A percentile compares a stretch with the other conserved stretches of the same genome.
Conservation (phyloP, 2,888 invertebrate genomes). For the Hybos culiciformis region DNA sequence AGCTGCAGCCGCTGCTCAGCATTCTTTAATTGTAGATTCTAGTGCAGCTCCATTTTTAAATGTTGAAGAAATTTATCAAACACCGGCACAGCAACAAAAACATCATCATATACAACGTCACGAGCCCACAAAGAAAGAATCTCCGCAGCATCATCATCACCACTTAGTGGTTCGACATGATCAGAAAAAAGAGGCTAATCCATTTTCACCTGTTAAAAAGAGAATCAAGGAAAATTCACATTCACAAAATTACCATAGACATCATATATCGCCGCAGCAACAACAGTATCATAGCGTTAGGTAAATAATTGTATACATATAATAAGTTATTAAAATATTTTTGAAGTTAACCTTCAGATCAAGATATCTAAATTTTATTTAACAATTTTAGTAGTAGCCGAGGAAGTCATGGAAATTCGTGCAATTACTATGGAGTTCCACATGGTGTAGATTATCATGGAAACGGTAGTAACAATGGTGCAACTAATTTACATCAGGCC, state of each 20-base stretch:
- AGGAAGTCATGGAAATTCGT: too few relatives aligned
- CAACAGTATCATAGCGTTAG: slow-evolving; percentile 33
- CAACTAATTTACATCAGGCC: slow-evolving; percentile 19
- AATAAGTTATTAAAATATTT: too few relatives aligned
- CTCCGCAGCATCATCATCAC: slow-evolving; percentile 39
- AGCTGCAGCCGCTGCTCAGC: slow-evolving; percentile 51
- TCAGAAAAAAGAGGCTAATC: slow-evolving; percentile 75
- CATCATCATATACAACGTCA: slow-evolving; percentile 45
- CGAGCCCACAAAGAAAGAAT: slow-evolving; percentile 44
- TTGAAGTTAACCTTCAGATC: too few relatives aligned
- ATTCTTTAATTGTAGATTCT: slow-evolving; percentile 64
- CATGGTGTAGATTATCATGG: slow-evolving; percentile 30
- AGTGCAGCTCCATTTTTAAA: slow-evolving; percentile 59
- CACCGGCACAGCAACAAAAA: too few relatives aligned
- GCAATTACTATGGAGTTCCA: too few relatives aligned
- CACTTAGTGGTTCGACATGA: slow-evolving; percentile 38
- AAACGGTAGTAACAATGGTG: slow-evolving; percentile 1
- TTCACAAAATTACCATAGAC: slow-evolving; percentile 35
- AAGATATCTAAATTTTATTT: too few relatives aligned
- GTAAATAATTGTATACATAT: too few relatives aligned
- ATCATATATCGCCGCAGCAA: slow-evolving; percentile 32
- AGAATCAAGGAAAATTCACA: slow-evolving; percentile 88
- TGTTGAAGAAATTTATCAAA: slow-evolving; percentile 40
- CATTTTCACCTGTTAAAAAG: slow-evolving; percentile 92
- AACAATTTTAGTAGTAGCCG: too few relatives aligned